A percentile compares a stretch with the other conserved stretches of the same genome.
Evolutionary conservation across 2,888 invertebrate genomes (phyloP).

Genomic region (Leucophora obtusa): DNA sequence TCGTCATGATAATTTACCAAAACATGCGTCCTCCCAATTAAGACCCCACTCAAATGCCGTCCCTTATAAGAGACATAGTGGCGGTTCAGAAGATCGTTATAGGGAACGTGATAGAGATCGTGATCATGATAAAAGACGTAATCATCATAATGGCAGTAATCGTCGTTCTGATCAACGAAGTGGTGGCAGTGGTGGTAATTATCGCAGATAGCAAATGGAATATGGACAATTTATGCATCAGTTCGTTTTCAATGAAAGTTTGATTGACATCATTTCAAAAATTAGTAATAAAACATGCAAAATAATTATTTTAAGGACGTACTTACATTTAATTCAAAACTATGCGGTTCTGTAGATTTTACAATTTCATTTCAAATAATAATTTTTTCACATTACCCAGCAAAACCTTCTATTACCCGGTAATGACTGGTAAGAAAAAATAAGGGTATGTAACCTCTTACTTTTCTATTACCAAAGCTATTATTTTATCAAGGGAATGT

Average conservation of each 20-base stretch:
- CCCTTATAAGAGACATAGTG: slow-evolving; percentile 64
- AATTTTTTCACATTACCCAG: no score
- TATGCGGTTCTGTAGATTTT: no score
- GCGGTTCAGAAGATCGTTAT: slow-evolving; percentile 42
- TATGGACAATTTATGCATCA: neutral
- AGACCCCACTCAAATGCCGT: slow-evolving; percentile 59
- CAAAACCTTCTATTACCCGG: no score
- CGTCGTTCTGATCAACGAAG: slow-evolving; percentile 68
- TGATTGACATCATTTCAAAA: neutral
- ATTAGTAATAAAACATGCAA: neutral
- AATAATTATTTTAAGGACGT: neutral
- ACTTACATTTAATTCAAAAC: no score
- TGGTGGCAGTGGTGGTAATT: slow-evolving; percentile 21
- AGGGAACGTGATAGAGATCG: slow-evolving; percentile 8
- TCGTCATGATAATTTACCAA: slow-evolving; percentile 55
- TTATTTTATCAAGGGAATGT: no score
- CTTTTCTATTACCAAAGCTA: no score
- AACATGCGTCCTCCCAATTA: slow-evolving; percentile 62
- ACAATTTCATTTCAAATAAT: no score
- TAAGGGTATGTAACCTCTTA: no score
- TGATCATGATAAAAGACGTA: slow-evolving; percentile 36
- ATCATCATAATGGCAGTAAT: slow-evolving; percentile 67
- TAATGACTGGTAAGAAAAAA: no score
- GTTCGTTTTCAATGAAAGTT: neutral
- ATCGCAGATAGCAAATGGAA: slow-evolving; percentile 49